Conservation (phyloP, 2,113 vertebrate species). For the Salvelinus fontinalis region DNA sequence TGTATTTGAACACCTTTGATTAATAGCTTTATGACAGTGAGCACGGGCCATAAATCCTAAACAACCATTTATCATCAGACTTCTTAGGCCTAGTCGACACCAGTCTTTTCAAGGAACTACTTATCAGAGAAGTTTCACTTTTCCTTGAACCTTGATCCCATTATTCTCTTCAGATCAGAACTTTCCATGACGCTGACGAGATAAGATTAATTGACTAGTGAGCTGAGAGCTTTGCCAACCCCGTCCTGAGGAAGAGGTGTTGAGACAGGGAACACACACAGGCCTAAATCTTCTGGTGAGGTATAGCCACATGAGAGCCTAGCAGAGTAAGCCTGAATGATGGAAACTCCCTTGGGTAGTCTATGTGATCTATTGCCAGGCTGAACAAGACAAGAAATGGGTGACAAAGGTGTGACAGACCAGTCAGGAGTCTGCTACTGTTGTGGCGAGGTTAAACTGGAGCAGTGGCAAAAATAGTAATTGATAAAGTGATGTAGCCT, state of each 20-base stretch:
- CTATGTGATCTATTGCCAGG: slow-evolving; percentile 13
- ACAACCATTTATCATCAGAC: slow-evolving; percentile 2
- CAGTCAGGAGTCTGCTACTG: slow-evolving; percentile 19
- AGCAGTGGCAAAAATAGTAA: not conserved
- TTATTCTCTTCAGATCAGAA: slow-evolving; percentile 22
- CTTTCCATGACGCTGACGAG: not conserved
- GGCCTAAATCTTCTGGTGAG: not conserved
- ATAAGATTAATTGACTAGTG: slow-evolving; percentile 27
- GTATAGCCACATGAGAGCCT: not conserved
- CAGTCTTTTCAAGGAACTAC: slow-evolving; percentile 20
- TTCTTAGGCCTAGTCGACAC: not conserved
- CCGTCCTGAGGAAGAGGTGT: not conserved
- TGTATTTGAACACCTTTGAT: slow-evolving; percentile 13
- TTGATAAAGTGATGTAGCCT: not conserved
- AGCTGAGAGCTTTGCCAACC: not conserved
- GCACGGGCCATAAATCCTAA: slow-evolving; percentile 19
- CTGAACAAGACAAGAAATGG: slow-evolving; percentile 30
- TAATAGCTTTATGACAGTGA: slow-evolving; percentile 3
- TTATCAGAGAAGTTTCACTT: slow-evolving; percentile 38
- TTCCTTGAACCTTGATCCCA: slow-evolving; percentile 43
- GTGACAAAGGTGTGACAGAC: not conserved
- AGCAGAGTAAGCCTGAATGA: slow-evolving; percentile 14
- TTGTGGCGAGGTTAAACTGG: slow-evolving; percentile 19
- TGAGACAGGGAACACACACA: not conserved
- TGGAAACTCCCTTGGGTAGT: slow-evolving; percentile 13